Percentiles rank a stretch among this genome's conserved stretches.
These are phyloP conservation scores for Hystrix cristata DNA, from an alignment of 2,113 vertebrate species.

Conservation along the genomic window DNA sequence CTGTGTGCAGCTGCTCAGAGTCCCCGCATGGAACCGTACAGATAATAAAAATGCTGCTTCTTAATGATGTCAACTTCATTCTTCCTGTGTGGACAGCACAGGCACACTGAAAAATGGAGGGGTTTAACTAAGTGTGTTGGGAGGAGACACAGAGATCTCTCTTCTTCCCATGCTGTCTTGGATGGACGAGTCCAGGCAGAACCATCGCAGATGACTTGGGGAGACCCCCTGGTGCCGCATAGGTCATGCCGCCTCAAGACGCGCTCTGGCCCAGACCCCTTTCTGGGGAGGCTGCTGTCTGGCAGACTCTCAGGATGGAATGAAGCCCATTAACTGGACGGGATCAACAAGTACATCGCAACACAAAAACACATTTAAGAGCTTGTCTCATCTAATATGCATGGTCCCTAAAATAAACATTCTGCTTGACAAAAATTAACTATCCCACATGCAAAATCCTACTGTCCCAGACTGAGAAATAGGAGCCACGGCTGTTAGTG, in stretches of 20 bases:
- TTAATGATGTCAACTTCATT: background rate
- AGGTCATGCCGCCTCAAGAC: background rate
- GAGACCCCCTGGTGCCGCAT: background rate
- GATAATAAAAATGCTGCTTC: background rate
- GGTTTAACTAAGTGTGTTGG: background rate
- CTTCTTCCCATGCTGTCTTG: background rate
- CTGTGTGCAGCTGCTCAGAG: background rate
- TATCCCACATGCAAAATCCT: accelerated
- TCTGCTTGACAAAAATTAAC: background rate
- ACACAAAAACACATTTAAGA: background rate
- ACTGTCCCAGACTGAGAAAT: background rate
- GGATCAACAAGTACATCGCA: background rate
- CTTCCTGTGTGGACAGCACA: background rate
- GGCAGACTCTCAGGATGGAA: constrained; percentile 24
- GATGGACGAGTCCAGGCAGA: background rate
- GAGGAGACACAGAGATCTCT: background rate
- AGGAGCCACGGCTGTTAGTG: background rate
- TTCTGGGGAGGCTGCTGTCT: background rate
- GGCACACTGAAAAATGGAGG: background rate
- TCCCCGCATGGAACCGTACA: background rate
- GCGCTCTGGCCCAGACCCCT: background rate
- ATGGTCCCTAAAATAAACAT: background rate
- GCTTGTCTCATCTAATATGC: background rate
- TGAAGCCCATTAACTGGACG: background rate
- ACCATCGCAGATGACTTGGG: background rate